These are phyloP conservation scores for Leptothorax acervorum DNA, from an alignment of 2,888 invertebrate species.

Conservation along the genomic window DNA sequence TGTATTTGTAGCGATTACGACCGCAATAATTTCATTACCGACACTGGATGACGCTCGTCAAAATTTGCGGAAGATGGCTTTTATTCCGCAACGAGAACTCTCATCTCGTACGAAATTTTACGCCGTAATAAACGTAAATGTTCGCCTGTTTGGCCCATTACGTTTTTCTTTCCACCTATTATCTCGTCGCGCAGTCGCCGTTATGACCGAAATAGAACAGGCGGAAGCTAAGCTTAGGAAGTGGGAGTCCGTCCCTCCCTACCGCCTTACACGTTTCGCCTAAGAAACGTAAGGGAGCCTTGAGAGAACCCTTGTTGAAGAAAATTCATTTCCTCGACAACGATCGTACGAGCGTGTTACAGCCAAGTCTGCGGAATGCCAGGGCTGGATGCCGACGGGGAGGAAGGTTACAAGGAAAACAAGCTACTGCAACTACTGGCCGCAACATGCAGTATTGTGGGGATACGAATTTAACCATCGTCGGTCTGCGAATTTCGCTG, in stretches of 20 bases:
- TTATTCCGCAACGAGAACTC: background rate
- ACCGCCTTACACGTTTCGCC: conserved; percentile 2
- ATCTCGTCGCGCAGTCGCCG: conserved; percentile 37
- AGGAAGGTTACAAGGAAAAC: conserved; percentile 54
- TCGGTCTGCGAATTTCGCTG: conserved; percentile 46
- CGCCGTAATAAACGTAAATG: conserved; percentile 37
- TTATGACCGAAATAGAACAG: conserved; percentile 36
- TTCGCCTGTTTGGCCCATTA: conserved; percentile 13
- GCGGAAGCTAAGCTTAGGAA: conserved; percentile 21
- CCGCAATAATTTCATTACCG: conserved; percentile 26
- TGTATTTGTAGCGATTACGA: background rate
- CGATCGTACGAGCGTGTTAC: conserved; percentile 57
- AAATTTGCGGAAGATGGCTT: conserved; percentile 15
- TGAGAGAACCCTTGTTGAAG: conserved; percentile 49
- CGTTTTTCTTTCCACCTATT: conserved; percentile 34
- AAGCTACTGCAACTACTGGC: conserved; percentile 45
- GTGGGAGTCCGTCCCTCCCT: background rate
- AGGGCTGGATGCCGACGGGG: conserved; percentile 1
- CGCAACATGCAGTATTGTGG: conserved; percentile 31
- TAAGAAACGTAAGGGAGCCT: conserved; percentile 31
- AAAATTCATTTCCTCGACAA: conserved; percentile 61
- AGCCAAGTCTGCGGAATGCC: conserved; percentile 47
- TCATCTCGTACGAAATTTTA: conserved; percentile 24
- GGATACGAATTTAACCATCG: conserved; percentile 50
- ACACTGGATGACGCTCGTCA: background rate